A percentile compares a stretch with the other conserved stretches of the same genome.
Evolutionary conservation across 2,797 vertebrate species (phyloP).

Genomic region (Tinamus major): DNA sequence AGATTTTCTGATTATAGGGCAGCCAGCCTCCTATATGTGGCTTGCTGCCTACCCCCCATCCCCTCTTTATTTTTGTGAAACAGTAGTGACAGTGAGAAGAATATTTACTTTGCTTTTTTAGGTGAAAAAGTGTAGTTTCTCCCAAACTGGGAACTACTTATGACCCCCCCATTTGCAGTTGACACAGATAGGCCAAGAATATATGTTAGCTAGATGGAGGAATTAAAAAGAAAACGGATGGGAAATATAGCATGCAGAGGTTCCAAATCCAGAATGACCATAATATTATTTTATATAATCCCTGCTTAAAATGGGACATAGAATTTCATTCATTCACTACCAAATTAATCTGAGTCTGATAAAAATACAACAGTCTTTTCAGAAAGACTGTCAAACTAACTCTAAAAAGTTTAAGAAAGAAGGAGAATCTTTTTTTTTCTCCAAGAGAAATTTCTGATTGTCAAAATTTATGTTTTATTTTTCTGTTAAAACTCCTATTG

Average conservation of each 20-base stretch:
- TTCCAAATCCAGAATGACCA: neutral
- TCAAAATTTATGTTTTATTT: neutral
- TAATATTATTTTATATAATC: neutral
- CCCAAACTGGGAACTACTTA: neutral
- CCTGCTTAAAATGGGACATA: neutral
- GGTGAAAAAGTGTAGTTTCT: neutral
- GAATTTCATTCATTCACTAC: neutral
- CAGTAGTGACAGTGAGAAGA: neutral
- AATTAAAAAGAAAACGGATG: neutral
- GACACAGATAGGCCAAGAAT: neutral
- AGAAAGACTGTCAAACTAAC: neutral
- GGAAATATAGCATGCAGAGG: neutral
- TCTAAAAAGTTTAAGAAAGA: neutral
- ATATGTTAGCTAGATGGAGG: neutral
- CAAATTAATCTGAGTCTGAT: too few species aligned
- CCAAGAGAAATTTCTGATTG: neutral
- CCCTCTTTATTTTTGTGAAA: neutral
- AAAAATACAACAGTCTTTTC: neutral
- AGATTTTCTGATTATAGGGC: neutral
- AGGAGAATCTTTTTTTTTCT: neutral
- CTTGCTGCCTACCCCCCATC: neutral
- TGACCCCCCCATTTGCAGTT: neutral
- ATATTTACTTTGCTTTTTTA: neutral
- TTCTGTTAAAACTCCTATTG: neutral
- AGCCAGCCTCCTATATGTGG: neutral